Evolutionary conservation across 1,140 invertebrate species (phyloP), one percentile per base, ranked within the genome.

Genomic region (Heliothis virescens): DNA sequence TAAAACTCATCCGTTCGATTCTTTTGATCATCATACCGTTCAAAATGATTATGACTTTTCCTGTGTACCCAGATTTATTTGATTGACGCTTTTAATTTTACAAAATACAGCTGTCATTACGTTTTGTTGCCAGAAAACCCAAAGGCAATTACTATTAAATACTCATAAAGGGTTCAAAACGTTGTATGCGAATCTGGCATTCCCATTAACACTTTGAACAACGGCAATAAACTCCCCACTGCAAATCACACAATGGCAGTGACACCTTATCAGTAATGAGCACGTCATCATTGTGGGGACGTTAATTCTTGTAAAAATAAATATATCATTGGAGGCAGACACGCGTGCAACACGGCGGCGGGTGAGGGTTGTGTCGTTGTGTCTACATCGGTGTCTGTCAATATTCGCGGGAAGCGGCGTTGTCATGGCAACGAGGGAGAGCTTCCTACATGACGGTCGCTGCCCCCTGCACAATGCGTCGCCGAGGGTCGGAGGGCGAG

Each of bases 321-420:
- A 91, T 92, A 91, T 89, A 90, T 91, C 86, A 89, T 83, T 78
- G 82, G 82, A 86, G 60, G 80, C 71, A 82, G 71, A 82, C 65
- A 75, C 72, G 79, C 74, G 67, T 71, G 48, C 60, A 59, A 50
- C 52, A 48, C 52, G 52, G 76, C 80, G 86, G 81, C 72, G 67
- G 80, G 79, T 55, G 80, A 74, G 77, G 57, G 71, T 74, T 80
- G 82, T 79, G 78, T 80, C 83, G 75, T 87, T 87, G 83, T 81
- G 89, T 91, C 91, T 91, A 89, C 85, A 88, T 86, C 87, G 85
- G 84, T 77, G 92, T 86, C 91, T 93, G 88, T 94, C 90, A 91
- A 94, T 94, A 92, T 91, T 90, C 87, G 90, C 89, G 87, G 87
- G 89, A 90, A 90, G 82, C 90, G 90, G 90, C 83, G 91, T 94